A percentile compares a stretch with the other conserved stretches of the same genome.
Evolutionary conservation across 2,113 vertebrate genomes (phyloP).

Genomic region (Malurus alboscapulatus): DNA sequence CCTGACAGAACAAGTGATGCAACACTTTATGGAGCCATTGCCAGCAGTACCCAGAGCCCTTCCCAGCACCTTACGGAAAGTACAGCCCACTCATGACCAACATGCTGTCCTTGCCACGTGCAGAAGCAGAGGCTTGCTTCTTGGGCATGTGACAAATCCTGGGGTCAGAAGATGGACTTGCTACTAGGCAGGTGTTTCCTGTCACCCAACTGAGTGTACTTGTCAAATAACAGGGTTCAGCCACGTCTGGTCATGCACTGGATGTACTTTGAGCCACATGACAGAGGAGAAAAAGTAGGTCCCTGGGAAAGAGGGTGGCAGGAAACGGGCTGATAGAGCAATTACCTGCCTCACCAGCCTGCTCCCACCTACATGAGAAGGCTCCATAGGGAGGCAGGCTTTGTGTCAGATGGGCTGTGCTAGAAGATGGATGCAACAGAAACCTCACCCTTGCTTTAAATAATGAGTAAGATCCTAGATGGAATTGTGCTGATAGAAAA

Average conservation of each 20-base stretch:
- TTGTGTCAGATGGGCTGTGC: background rate
- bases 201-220: background rate
- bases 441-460: constrained; percentile 41
- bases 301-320: background rate
- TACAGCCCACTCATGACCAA: background rate
- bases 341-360: background rate
- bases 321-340: background rate
- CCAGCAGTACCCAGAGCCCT: background rate
- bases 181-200: background rate
- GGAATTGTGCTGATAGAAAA: constrained; percentile 16
- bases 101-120: background rate
- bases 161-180: background rate
- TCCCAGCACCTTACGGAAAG: background rate
- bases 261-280: background rate
- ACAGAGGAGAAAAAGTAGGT: background rate
- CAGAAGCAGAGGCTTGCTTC: background rate
- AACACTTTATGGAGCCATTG: fast-evolving
- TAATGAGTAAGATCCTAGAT: constrained; percentile 2
- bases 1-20: background rate
- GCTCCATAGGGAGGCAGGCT: background rate
- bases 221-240: background rate
- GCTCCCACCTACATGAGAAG: constrained; percentile 3
- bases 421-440: constrained; percentile 22
- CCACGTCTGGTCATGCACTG: background rate
- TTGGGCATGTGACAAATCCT: background rate